Percentiles rank a stretch among this genome's conserved stretches.
Conservation (phyloP, 2,797 vertebrate genomes). For the Neopelma chrysocephalum region DNA sequence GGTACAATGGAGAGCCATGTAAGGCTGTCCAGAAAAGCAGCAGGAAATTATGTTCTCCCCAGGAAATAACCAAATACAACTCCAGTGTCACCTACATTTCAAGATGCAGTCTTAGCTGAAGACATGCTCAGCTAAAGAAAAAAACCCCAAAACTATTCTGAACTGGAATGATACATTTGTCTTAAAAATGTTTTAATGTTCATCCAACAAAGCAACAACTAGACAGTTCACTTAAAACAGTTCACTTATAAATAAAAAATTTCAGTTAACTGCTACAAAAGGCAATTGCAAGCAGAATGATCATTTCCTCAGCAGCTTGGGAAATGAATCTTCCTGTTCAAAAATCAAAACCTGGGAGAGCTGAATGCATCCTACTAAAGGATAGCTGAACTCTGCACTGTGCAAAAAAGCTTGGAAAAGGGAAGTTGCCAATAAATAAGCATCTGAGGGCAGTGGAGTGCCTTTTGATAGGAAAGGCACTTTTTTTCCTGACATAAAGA, state of each 20-base stretch:
- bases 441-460: neutral
- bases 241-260: neutral
- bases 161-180: neutral
- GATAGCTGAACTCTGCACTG: neutral
- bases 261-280: neutral
- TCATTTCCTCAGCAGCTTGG: neutral
- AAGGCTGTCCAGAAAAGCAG: neutral
- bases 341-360: neutral
- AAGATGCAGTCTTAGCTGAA: neutral
- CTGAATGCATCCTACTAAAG: neutral
- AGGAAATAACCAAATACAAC: neutral
- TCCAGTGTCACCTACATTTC: neutral
- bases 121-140: neutral
- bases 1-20: accelerated
- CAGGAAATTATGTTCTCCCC: neutral
- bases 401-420: neutral
- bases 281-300: neutral
- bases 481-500: neutral
- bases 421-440: neutral
- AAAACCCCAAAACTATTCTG: neutral
- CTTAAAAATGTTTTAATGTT: neutral
- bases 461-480: neutral
- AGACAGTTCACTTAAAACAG: neutral
- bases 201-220: neutral
- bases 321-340: neutral